Base-by-base conservation (phyloP, 2,797 vertebrate genomes). In the Etheostoma nigrum region DNA sequence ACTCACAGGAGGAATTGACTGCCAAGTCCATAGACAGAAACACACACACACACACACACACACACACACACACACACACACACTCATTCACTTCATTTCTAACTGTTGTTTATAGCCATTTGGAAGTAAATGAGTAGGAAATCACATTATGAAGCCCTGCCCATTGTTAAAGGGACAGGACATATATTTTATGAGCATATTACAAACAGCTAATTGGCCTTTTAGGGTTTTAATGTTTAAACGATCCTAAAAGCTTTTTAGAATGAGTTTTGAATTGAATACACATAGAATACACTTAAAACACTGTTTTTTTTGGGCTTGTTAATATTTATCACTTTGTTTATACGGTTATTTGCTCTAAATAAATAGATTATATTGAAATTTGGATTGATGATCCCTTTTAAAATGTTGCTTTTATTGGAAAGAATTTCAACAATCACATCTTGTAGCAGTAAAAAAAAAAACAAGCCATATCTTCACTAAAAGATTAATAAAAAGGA, bases 71-170 rank as follows among this genome's bases (percentile, higher is more conserved):
- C 57, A 15, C 64, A 47, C 48, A 76, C 71, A 73, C 81, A 84
- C 76, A 69, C 89, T 45, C 69, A 52, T 89, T 88, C 92, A 93
- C 91, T 92, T 92, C 89, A 94, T 94, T 40, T 94, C 87, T 89
- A 88, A 86, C 89, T 81, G 88, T 92, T 93, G 93, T 93, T 93
- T 89, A 91, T 88, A 83, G 90, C 93, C 92, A 92, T 94, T 93
- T 94, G 91, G 92, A 92, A 83, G 91, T 90, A 90, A 95, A 95
- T 88, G 94, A 94, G 90, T 70, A 82, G 79, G 83, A 91, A 95
- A 94, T 94, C 76, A 79, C 89, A 94, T 95, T 93, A 93, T 69
- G 67, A 91, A 88, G 88, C 89, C 85, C 92, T 91, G 88, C 88
- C 89, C 79, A 79, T 81, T 84, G 91, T 93, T 95, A 92, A 94